Percentiles rank a stretch among this genome's conserved stretches.
Evolutionary conservation across 23 tunicate species (phyloP).

Genomic region (Trididemnum nubilum): DNA sequence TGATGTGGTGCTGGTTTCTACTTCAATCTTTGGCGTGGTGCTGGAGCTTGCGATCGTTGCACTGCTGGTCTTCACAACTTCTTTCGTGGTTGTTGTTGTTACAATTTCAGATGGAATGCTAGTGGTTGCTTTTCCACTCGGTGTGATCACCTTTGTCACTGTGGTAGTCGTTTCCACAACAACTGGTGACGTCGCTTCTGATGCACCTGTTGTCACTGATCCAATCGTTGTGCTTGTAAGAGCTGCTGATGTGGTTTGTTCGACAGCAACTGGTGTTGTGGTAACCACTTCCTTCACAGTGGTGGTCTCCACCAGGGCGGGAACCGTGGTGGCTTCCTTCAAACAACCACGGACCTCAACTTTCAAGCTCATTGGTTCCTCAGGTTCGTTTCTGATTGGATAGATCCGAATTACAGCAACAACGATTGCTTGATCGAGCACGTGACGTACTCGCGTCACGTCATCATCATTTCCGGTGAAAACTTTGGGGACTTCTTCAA

Average conservation of each 20-base stretch:
- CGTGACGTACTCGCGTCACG: constrained; percentile 34
- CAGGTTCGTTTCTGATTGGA: constrained; percentile 34
- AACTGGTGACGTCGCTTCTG: not conserved
- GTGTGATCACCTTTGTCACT: constrained; percentile 45
- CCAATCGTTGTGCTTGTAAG: not conserved
- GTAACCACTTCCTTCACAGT: constrained; percentile 12
- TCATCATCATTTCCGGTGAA: constrained; percentile 57
- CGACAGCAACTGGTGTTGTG: not conserved
- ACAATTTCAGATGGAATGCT: constrained; percentile 2
- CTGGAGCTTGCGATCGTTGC: too few relatives aligned
- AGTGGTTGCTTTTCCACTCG: constrained; percentile 16
- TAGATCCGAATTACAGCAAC: constrained; percentile 38
- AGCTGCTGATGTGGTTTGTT: not conserved
- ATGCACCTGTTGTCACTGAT: not conserved
- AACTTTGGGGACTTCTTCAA: constrained; percentile 13
- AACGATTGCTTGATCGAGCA: constrained; percentile 38
- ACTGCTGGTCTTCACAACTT: constrained; percentile 42
- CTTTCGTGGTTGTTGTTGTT: constrained; percentile 51
- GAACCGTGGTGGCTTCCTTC: constrained; percentile 46
- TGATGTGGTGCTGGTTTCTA: not conserved
- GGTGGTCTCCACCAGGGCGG: constrained; percentile 58
- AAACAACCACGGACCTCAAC: constrained; percentile 64
- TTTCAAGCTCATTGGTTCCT: constrained; percentile 36
- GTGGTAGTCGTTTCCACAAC: constrained; percentile 50
- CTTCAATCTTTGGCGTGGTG: not conserved